Conservation (phyloP, 2,113 vertebrate species). For the Lagopus leucura region DNA sequence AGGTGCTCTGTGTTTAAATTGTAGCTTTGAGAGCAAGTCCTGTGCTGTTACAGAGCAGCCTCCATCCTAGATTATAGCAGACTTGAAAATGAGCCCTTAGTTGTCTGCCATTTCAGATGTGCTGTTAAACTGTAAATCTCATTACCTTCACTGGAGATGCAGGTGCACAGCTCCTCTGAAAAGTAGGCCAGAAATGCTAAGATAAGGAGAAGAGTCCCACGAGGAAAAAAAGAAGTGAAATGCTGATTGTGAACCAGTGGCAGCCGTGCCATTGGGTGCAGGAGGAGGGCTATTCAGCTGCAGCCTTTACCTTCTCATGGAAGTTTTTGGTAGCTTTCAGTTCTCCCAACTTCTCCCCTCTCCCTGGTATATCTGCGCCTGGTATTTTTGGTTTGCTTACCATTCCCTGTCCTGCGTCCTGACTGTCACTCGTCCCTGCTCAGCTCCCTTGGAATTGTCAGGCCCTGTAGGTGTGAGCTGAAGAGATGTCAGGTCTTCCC, state of each 20-base stretch:
- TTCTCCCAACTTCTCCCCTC: background rate
- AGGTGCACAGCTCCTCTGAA: conserved; percentile 11
- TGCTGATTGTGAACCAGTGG: background rate
- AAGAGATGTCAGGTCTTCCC: background rate
- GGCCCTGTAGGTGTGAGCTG: background rate
- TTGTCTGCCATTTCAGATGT: conserved; percentile 9
- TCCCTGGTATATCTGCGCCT: background rate
- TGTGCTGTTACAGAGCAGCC: background rate
- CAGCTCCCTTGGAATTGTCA: background rate
- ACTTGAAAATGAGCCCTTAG: background rate
- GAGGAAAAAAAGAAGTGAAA: background rate
- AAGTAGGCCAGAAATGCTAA: conserved; percentile 29
- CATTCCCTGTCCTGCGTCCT: background rate
- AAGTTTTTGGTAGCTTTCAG: background rate
- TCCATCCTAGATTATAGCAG: background rate
- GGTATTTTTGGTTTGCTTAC: background rate
- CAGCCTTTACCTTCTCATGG: background rate
- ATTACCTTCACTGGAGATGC: conserved; percentile 13
- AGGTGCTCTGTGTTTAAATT: background rate
- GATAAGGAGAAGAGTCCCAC: background rate
- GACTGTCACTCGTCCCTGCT: background rate
- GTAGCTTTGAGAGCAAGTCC: background rate
- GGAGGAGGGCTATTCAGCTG: background rate
- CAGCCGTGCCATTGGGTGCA: background rate
- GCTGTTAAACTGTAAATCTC: conserved; percentile 38